A percentile compares a stretch with the other conserved stretches of the same genome.
Conservation (phyloP, 2,113 vertebrate species). For the Neotragus moschatus region DNA sequence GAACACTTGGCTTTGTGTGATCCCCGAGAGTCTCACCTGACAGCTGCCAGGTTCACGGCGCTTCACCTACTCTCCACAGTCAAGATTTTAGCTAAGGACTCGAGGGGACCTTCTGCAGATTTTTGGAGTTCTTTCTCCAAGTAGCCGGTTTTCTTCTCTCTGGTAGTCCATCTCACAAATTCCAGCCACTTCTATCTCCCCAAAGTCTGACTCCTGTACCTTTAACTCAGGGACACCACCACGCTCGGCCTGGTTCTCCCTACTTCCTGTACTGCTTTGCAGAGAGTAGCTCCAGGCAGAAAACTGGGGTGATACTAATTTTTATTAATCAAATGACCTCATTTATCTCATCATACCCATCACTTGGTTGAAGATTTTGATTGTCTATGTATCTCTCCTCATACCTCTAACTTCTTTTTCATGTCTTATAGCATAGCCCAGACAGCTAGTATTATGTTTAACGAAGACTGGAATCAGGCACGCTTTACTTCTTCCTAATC, state of each 20-base stretch:
- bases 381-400: neutral
- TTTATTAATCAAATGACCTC: neutral
- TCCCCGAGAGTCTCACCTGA: neutral
- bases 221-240: neutral
- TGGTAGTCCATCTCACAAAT: neutral
- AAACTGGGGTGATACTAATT: neutral
- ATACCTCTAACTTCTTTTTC: neutral
- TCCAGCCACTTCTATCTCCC: neutral
- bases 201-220: too few relatives aligned
- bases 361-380: neutral
- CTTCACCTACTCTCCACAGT: too few relatives aligned
- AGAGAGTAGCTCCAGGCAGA: neutral
- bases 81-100: neutral
- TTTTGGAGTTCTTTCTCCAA: neutral
- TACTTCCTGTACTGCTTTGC: fast-evolving
- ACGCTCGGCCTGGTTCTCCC: neutral
- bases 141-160: neutral
- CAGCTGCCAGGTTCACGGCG: neutral
- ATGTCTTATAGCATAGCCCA: neutral
- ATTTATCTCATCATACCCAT: neutral
- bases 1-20: neutral
- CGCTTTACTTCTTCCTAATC: neutral
- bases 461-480: neutral
- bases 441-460: neutral
- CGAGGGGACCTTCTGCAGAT: neutral